A percentile compares a stretch with the other conserved stretches of the same genome.
These are phyloP conservation scores for Rhimphoctona megacephalus DNA, from an alignment of 2,888 invertebrate species.

Conservation along the genomic window DNA sequence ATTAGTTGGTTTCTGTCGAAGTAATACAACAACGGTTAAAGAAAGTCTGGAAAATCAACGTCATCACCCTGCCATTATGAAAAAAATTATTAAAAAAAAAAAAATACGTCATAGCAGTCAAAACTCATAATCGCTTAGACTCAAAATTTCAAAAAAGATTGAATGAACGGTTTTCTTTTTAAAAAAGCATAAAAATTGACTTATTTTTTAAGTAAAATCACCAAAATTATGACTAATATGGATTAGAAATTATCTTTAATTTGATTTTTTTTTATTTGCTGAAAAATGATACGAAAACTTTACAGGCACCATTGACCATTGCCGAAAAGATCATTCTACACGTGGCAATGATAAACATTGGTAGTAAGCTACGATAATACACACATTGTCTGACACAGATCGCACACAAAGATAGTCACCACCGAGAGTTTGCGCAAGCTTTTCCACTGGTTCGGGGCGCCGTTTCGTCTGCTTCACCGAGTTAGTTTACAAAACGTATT, in stretches of 20 bases:
- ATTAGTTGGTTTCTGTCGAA: too few relatives aligned
- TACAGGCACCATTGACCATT: not conserved
- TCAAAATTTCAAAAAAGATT: too few relatives aligned
- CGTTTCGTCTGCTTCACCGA: slow-evolving; percentile 31
- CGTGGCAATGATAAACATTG: not conserved
- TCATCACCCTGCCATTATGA: not conserved
- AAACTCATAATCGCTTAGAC: too few relatives aligned
- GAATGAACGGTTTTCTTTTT: too few relatives aligned
- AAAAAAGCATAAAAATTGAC: too few relatives aligned
- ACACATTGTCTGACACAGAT: slow-evolving; percentile 14
- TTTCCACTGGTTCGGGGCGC: slow-evolving; percentile 21
- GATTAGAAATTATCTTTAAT: not conserved
- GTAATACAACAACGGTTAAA: too few relatives aligned
- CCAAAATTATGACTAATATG: not conserved
- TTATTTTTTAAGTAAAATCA: not conserved
- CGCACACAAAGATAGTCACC: not conserved
- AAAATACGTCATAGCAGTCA: too few relatives aligned
- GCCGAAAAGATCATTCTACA: not conserved
- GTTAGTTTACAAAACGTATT: slow-evolving; percentile 49
- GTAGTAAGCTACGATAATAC: not conserved
- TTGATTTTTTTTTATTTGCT: not conserved
- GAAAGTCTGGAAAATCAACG: too few relatives aligned
- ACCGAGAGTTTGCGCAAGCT: slow-evolving; percentile 31
- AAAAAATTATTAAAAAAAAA: too few relatives aligned
- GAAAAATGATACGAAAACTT: not conserved